phyloP scores from a whole-genome alignment of 1,140 invertebrate species.

The Dreissena polymorpha region DNA sequence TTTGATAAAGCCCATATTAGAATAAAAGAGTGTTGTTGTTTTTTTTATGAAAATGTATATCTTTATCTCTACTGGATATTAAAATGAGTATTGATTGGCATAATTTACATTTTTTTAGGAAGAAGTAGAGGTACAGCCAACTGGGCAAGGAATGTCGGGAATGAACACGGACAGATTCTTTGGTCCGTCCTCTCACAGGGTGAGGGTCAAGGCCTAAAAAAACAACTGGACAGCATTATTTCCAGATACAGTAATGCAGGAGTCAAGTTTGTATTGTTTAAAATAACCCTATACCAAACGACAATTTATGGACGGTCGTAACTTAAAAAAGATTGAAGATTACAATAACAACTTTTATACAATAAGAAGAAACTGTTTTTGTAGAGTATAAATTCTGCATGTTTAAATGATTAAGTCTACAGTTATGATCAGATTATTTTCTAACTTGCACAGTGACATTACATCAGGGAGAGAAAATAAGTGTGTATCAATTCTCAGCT shows the following conservation, averaged over 20 bases:
- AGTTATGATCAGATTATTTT: neutral
- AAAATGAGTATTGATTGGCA: too few species aligned
- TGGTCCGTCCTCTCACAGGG: constrained; percentile 56
- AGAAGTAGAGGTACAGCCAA: constrained; percentile 47
- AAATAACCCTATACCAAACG: too few species aligned
- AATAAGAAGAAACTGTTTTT: too few species aligned
- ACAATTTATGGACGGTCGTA: too few species aligned
- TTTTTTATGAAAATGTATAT: too few species aligned
- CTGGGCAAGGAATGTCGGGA: constrained; percentile 57
- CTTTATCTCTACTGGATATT: too few species aligned
- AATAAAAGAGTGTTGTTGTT: too few species aligned
- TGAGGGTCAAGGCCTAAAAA: constrained; percentile 53
- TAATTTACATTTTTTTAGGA: constrained; percentile 27
- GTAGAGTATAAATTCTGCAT: neutral
- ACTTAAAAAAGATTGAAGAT: too few species aligned
- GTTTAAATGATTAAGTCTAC: neutral
- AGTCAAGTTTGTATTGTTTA: too few species aligned
- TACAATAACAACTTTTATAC: too few species aligned
- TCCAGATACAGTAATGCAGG: constrained; percentile 29
- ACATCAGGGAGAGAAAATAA: neutral
- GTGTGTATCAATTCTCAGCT: neutral
- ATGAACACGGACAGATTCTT: constrained; percentile 60
- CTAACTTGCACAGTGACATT: neutral
- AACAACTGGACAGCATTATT: constrained; percentile 43
- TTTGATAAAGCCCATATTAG: too few species aligned